Percentiles rank a stretch among this genome's conserved stretches.
Evolutionary conservation across 2,888 invertebrate genomes (phyloP).

Genomic region (Aquatica leii): DNA sequence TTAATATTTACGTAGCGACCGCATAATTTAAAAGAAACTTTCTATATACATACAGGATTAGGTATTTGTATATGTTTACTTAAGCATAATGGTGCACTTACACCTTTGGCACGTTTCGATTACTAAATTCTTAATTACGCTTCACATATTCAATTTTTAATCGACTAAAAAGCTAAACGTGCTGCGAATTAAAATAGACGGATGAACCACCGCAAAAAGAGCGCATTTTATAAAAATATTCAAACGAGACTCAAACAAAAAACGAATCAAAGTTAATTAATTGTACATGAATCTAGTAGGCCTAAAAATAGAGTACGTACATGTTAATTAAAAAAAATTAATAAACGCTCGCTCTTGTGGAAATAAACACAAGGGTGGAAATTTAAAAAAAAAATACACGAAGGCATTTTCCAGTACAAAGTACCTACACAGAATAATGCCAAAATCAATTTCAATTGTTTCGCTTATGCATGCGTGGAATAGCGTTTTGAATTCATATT

Average conservation of each 20-base stretch:
- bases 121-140: too few species aligned
- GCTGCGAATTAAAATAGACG: too few species aligned
- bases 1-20: not conserved
- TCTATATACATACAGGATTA: not conserved
- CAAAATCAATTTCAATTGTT: too few species aligned
- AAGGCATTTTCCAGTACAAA: too few species aligned
- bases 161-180: too few species aligned
- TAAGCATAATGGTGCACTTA: not conserved
- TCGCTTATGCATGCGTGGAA: too few species aligned
- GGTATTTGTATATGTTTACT: not conserved
- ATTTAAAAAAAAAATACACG: not conserved
- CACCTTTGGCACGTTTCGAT: too few species aligned
- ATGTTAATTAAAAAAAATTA: constrained; percentile 3
- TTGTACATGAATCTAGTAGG: not conserved
- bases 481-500: too few species aligned
- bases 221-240: too few species aligned
- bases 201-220: too few species aligned
- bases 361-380: not conserved
- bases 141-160: too few species aligned
- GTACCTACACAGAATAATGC: too few species aligned
- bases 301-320: not conserved
- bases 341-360: not conserved
- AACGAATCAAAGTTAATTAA: not conserved
- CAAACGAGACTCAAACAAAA: not conserved
- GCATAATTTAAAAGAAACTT: not conserved